Base-by-base conservation (phyloP, 1,140 invertebrate genomes). In the Lutraria rhynchaena region DNA sequence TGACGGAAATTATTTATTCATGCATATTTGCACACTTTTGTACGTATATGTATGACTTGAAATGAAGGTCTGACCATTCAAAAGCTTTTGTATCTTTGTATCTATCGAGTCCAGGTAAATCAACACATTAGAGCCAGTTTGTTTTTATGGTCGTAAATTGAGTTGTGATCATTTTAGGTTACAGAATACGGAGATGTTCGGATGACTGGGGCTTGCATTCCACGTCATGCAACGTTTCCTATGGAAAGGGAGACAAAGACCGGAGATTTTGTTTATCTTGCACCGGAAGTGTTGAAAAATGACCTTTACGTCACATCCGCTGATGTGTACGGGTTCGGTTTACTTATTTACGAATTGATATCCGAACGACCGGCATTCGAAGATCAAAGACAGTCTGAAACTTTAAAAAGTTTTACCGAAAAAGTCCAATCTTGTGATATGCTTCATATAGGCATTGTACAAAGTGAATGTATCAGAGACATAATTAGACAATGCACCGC, bases 191-290 rank as follows among this genome's bases (percentile, higher is more conserved):
- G 76, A 9, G 49, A 58, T 9, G 65, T 80, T 49, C 22, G 53
- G 17, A n/a, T 80, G 49, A 80, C 76, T 4, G 76, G 76, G 0
- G 51, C 76, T 17, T 80, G 76, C 31, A 19, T 69, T 13, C 76
- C 76, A 57, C 67, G 76, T 17, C n/a, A 58, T 11, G 76, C 76
- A 4, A 69, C 51, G 0, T 24, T 80, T n/a, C 76, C 76, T 3
- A 9, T 58, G 3, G 65, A 80, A 3, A 69, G 37, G 33, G 76
- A 80, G 19, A 58, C 19, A 22, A 11, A 27, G 11, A 53, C 70
- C 9, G 22, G 24, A 19, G 41, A 69, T 13, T 70, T 80, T 24
- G 63, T 57, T 17, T 80, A 80, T 27, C 55, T 80, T n/a, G 33
- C 76, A 7, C 65, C 63, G 11, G 76, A 80, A 46, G 76, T 80